phyloP scores from a whole-genome alignment of 1,140 invertebrate species.

The Grapholita molesta region DNA sequence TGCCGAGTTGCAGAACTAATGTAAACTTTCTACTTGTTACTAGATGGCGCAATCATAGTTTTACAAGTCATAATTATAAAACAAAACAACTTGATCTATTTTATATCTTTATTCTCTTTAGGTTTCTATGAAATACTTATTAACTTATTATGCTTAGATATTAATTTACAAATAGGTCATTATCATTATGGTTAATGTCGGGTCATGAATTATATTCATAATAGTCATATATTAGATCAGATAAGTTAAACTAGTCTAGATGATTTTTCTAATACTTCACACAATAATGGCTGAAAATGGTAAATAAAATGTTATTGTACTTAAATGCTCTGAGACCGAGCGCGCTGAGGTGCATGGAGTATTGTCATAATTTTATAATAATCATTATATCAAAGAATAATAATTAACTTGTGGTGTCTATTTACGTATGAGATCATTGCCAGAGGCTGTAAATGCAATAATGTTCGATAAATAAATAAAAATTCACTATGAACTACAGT shows the following conservation, averaged over 20 bases:
- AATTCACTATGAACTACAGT: neutral
- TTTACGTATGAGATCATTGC: slow-evolving; percentile 34
- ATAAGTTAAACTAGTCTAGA: neutral
- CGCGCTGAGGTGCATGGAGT: neutral
- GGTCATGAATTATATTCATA: neutral
- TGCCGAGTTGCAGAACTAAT: neutral
- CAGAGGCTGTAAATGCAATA: slow-evolving; percentile 24
- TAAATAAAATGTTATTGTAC: neutral
- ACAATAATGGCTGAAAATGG: neutral
- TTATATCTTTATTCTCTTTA: neutral
- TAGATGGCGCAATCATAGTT: neutral
- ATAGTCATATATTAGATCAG: neutral
- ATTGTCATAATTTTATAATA: neutral
- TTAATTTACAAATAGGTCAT: slow-evolving; percentile 4
- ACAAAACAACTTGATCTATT: neutral
- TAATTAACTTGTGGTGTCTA: neutral
- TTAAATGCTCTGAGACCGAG: neutral
- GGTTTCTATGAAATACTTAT: neutral
- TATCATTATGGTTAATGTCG: neutral
- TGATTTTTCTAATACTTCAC: too few relatives aligned
- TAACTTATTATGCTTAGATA: slow-evolving; percentile 1
- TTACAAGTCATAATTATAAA: neutral
- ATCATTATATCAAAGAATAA: neutral
- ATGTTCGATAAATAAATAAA: slow-evolving; percentile 14
- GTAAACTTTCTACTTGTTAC: neutral